Conservation (phyloP, 1,140 invertebrate genomes). For the Camponotus vicinus region DNA sequence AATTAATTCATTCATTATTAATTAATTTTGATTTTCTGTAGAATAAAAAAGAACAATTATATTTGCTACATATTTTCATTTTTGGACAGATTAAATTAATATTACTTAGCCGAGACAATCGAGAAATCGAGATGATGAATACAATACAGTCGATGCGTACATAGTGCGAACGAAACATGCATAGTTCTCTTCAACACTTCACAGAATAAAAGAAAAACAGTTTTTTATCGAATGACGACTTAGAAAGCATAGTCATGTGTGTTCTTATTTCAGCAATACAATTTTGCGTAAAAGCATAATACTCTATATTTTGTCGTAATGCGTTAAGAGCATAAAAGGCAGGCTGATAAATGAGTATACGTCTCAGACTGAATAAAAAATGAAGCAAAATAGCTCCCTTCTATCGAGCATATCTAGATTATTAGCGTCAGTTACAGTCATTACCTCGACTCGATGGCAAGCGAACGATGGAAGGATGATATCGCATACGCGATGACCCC, state of each 20-base stretch:
- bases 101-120: no score
- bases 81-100: no score
- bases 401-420: background rate
- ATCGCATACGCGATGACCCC: constrained; percentile 59
- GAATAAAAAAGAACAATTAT: no score
- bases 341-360: background rate
- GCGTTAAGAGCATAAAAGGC: background rate
- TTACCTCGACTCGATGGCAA: constrained; percentile 22
- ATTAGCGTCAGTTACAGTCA: constrained; percentile 50
- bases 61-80: no score
- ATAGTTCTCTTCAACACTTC: no score
- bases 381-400: background rate
- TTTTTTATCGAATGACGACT: background rate
- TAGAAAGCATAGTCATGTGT: background rate
- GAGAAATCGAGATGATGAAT: no score
- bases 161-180: no score
- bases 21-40: no score
- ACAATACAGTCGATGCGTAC: no score
- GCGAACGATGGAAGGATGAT: constrained; percentile 36
- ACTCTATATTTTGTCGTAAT: constrained; percentile 20
- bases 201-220: no score
- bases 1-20: no score
- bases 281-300: constrained; percentile 25
- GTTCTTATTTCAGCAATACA: background rate
- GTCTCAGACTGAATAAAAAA: constrained; percentile 43